phyloP scores from a whole-genome alignment of 2,113 vertebrate genomes.

The Lontra canadensis region DNA sequence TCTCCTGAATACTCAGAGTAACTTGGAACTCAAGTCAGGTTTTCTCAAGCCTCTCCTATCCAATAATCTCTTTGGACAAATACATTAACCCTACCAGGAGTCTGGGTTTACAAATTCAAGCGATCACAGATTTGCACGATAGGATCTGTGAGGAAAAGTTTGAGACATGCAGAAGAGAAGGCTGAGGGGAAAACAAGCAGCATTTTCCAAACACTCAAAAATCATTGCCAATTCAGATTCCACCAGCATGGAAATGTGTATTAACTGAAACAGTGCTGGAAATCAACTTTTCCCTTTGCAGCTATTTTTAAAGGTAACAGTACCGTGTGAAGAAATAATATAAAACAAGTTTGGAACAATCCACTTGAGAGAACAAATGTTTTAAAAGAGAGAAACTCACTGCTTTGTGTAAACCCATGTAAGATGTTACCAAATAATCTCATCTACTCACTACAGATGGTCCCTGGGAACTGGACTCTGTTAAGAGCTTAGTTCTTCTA shows the following conservation, averaged over 20 bases:
- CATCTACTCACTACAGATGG: not conserved
- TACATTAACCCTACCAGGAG: not conserved
- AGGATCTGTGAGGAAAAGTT: not conserved
- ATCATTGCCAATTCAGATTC: not conserved
- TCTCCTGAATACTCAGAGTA: not conserved
- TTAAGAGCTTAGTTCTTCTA: not conserved
- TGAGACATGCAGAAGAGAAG: not conserved
- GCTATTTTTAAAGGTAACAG: not conserved
- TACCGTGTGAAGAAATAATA: not conserved
- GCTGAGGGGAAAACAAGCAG: not conserved
- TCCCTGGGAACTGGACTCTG: not conserved
- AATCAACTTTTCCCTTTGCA: not conserved
- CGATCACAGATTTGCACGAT: not conserved
- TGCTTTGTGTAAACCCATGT: not conserved
- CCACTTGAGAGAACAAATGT: not conserved
- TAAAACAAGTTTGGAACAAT: slow-evolving; percentile 13
- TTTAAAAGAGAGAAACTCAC: not conserved
- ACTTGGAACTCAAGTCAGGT: not conserved
- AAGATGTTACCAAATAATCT: not conserved
- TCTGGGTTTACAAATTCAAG: not conserved
- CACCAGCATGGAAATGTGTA: not conserved
- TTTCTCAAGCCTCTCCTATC: not conserved
- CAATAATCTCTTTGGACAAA: not conserved
- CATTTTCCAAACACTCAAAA: not conserved
- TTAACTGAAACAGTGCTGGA: not conserved